Conservation (phyloP, 2,113 vertebrate genomes). For the Zingel zingel region DNA sequence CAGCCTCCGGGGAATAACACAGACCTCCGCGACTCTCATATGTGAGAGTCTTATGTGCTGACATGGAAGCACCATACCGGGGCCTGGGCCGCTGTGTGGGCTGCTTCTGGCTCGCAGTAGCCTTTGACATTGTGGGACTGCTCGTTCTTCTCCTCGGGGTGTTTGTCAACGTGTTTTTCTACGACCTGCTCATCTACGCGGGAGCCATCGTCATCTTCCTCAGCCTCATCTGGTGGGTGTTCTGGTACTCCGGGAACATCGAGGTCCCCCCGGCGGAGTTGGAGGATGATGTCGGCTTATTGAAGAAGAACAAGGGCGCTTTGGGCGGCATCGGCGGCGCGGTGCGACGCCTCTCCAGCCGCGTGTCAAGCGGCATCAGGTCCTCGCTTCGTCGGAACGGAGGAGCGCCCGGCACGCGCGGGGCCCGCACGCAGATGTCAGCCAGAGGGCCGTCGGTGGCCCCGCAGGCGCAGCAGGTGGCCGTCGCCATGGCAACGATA, state of each 20-base stretch:
- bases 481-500: conserved; percentile 53
- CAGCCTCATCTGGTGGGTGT: conserved; percentile 95
- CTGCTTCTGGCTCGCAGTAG: conserved; percentile 91
- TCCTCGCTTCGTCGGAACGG: conserved; percentile 71
- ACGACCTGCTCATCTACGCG: conserved; percentile 91
- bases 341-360: conserved; percentile 73
- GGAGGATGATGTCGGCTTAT: conserved; percentile 79
- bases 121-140: conserved; percentile 87
- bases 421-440: neutral
- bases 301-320: conserved; percentile 54
- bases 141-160: conserved; percentile 86
- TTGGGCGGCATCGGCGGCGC: conserved; percentile 58
- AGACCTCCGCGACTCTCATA: neutral
- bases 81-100: conserved; percentile 87
- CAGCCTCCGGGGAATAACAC: neutral
- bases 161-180: conserved; percentile 84
- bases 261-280: conserved; percentile 87
- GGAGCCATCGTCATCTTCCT: conserved; percentile 92
- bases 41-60: neutral
- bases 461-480: conserved; percentile 22
- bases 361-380: conserved; percentile 73
- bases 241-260: conserved; percentile 95
- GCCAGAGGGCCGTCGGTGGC: fast-evolving
- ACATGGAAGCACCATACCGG: conserved; percentile 55
- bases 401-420: neutral